A percentile compares a stretch with the other conserved stretches of the same genome.
Conservation (phyloP, 2,888 invertebrate species). For the Blastobasis lacticolella region DNA sequence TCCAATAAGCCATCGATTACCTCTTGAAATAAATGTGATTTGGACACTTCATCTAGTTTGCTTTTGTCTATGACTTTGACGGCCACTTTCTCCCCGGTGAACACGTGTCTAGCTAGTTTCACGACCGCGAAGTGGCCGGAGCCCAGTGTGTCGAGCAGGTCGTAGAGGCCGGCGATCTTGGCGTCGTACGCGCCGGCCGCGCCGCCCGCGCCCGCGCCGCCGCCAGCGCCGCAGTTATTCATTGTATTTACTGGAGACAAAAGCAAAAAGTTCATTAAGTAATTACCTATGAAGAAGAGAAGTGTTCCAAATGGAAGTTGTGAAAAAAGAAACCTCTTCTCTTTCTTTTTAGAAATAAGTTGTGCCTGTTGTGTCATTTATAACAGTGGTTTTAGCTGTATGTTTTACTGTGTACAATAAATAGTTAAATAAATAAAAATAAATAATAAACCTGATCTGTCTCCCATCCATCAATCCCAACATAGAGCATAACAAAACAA, state of each 20-base stretch:
- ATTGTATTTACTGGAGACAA: conserved; percentile 16
- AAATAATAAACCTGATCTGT: no score
- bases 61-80: conserved; percentile 99
- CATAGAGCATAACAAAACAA: no score
- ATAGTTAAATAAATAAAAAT: no score
- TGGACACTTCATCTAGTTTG: conserved; percentile 96
- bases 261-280: no score
- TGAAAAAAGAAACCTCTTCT: no score
- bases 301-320: no score
- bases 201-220: conserved; percentile 37
- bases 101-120: conserved; percentile 97
- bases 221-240: conserved; percentile 55
- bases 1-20: conserved; percentile 69
- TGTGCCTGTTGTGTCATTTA: no score
- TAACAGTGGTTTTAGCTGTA: no score
- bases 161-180: conserved; percentile 97
- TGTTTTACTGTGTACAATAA: no score
- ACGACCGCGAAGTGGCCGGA: conserved; percentile 99
- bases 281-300: no score
- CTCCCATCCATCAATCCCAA: no score
- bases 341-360: no score
- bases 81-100: conserved; percentile 98
- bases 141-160: conserved; percentile 97
- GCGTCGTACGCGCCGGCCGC: conserved; percentile 80
- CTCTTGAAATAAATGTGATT: conserved; percentile 97